Evolutionary conservation across 2,888 invertebrate genomes (phyloP), one percentile per base, ranked within the genome.

Genomic region (Acrobeloides nanus): DNA sequence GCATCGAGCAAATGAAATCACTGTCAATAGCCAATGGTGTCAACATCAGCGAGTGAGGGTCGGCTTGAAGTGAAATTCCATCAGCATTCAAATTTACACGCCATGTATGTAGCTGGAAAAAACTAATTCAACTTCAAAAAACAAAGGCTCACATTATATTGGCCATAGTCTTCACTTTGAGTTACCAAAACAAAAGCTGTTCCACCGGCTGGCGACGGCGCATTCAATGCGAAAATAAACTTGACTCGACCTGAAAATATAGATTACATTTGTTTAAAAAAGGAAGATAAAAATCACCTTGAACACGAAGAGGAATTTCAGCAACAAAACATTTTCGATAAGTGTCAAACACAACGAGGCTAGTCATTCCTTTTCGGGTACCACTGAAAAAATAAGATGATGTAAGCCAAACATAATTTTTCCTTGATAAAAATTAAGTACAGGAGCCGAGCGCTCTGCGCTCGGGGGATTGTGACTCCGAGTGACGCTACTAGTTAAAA

Each of bases 261-360:
- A n/a, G n/a, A n/a, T n/a, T n/a, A n/a, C n/a, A n/a, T n/a, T n/a
- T n/a, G n/a, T n/a, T n/a, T n/a, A n/a, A n/a, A n/a, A n/a, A n/a
- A n/a, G n/a, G 29, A 29, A 29, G 29, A 29, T 8, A 25, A n/a
- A 40, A 26, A 12, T 8, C 32, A 55, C 61, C 66, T 46, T 64
- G 61, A 33, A 53, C 57, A 35, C 64, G 60, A 15, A 67, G 48
- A 1, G 61, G 45, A 35, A 67, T 63, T 35, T 67, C 67, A 0
- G 49, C 57, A 8, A 64, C 58, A 48, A 72, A 72, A 26, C 65
- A 64, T 18, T 64, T 57, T 1, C 60, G 51, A 18, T 61, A 54
- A 6, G 62, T 55, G 48, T 72, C 72, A 45, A 72, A 72, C 10
- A 72, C 61, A 18, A 63, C 57, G 12, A 72, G 29, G n/a, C 61